These are phyloP conservation scores for Entomyzon cyanotis DNA, from an alignment of 2,113 vertebrate genomes.

Conservation along the genomic window DNA sequence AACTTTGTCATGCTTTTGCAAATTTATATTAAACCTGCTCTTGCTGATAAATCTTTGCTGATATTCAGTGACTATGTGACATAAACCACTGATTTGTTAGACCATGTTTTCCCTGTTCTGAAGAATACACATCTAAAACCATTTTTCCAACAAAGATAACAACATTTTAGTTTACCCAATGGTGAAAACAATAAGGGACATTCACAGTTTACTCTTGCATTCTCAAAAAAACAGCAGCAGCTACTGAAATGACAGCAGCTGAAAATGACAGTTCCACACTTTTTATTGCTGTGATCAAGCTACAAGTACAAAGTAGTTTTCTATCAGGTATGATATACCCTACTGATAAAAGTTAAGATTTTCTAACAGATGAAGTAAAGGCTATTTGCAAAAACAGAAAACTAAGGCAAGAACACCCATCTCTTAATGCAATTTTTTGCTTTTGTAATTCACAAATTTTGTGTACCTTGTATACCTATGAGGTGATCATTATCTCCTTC, in stretches of 20 bases:
- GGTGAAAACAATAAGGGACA: background rate
- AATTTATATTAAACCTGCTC: background rate
- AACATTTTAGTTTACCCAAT: background rate
- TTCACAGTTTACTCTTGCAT: background rate
- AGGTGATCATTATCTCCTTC: background rate
- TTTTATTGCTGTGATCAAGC: background rate
- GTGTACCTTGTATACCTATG: background rate
- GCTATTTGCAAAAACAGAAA: background rate
- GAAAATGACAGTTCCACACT: background rate
- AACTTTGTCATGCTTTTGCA: background rate
- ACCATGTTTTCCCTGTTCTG: background rate
- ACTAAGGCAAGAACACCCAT: background rate
- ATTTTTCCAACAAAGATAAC: background rate
- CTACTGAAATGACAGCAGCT: background rate
- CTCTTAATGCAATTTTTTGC: background rate
- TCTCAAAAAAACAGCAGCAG: background rate
- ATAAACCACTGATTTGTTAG: background rate
- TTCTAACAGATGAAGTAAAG: background rate
- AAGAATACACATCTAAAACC: background rate
- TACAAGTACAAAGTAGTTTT: background rate
- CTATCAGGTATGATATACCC: background rate
- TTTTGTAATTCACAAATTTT: background rate
- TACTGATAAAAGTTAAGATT: background rate
- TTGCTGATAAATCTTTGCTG: background rate
- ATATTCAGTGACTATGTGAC: background rate